phyloP scores from a whole-genome alignment of 1,140 invertebrate species.

The Lerema accius region DNA sequence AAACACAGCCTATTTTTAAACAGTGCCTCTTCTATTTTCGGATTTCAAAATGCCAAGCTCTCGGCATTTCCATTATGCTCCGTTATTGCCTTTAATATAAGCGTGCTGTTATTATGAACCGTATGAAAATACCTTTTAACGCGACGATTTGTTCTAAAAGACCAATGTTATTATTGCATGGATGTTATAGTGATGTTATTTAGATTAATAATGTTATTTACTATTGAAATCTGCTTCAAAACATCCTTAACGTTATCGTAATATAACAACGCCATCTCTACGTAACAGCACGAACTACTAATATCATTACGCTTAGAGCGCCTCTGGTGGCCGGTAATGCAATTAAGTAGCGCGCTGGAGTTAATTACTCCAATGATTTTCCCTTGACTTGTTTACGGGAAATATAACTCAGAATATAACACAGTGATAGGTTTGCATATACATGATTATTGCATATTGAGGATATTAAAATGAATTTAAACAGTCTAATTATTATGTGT shows the following conservation, averaged over 20 bases:
- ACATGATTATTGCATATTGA: too few relatives aligned
- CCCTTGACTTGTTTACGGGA: not conserved
- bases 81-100: not conserved
- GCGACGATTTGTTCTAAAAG: not conserved
- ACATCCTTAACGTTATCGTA: too few relatives aligned
- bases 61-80: not conserved
- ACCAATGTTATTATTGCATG: too few relatives aligned
- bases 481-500: too few relatives aligned
- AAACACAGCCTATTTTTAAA: conserved; percentile 20
- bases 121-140: not conserved
- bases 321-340: conserved; percentile 2
- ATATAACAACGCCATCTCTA: conserved; percentile 5
- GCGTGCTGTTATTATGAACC: not conserved
- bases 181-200: too few relatives aligned
- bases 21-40: conserved; percentile 14
- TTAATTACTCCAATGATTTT: too few relatives aligned
- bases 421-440: too few relatives aligned
- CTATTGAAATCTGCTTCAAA: too few relatives aligned
- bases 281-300: not conserved
- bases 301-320: not conserved
- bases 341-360: too few relatives aligned
- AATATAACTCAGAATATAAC: not conserved
- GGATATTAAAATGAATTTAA: too few relatives aligned
- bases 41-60: conserved; percentile 12
- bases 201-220: too few relatives aligned